These are phyloP conservation scores for Halocynthia aurantium DNA, from an alignment of 23 tunicate species.

Conservation along the genomic window DNA sequence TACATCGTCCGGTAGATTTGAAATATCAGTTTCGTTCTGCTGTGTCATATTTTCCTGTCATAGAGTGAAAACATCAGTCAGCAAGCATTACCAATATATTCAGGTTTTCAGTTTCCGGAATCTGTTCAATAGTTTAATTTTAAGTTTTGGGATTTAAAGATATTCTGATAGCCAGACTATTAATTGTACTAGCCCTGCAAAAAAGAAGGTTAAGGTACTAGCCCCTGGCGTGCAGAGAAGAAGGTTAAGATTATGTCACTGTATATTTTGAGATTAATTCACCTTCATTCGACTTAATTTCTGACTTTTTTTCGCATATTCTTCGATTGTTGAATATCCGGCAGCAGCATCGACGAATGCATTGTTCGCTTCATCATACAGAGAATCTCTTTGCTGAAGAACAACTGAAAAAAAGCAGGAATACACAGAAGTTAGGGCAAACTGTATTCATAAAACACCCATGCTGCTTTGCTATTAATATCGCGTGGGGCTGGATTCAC, in stretches of 20 bases:
- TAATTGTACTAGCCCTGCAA: no score
- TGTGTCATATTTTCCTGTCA: no score
- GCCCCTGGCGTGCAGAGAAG: not conserved
- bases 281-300: not conserved
- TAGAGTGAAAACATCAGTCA: no score
- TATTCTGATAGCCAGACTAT: not conserved
- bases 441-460: no score
- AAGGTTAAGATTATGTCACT: not conserved
- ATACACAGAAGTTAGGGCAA: no score
- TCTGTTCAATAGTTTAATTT: no score
- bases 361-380: constrained; percentile 12
- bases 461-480: not conserved
- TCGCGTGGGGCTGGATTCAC: not conserved
- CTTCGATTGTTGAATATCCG: constrained; percentile 41
- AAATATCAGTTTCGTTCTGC: no score
- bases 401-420: no score
- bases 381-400: not conserved
- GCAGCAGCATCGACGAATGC: constrained; percentile 6
- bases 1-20: constrained; percentile 3
- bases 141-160: not conserved
- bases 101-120: no score
- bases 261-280: not conserved
- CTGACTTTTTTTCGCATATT: constrained; percentile 7
- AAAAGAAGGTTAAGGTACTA: no score
- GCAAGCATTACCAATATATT: no score